A percentile compares a stretch with the other conserved stretches of the same genome.
Evolutionary conservation across 2,888 invertebrate species (phyloP).

Genomic region (Baronia brevicornis): DNA sequence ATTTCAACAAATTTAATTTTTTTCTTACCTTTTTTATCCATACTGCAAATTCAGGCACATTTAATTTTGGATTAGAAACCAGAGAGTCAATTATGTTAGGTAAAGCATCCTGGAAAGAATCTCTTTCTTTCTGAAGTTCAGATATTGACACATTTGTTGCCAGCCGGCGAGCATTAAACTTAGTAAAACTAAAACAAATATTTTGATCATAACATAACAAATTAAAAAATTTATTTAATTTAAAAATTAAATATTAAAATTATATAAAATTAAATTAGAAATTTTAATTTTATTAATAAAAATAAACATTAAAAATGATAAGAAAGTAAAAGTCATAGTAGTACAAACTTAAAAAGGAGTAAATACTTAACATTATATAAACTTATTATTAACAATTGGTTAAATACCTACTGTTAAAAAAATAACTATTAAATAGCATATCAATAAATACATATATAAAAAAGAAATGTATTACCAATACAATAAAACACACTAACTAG

Average conservation of each 20-base stretch:
- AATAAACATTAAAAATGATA: too few relatives aligned
- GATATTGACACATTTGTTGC: slow-evolving; percentile 43
- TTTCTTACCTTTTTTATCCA: slow-evolving; percentile 48
- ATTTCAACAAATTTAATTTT: background rate
- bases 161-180: slow-evolving; percentile 15
- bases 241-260: slow-evolving; percentile 2
- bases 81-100: slow-evolving; percentile 45
- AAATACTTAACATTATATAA: too few relatives aligned
- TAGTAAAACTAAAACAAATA: slow-evolving; percentile 9
- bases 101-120: slow-evolving; percentile 47
- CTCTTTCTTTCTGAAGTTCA: slow-evolving; percentile 42
- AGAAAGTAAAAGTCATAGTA: too few relatives aligned
- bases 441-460: too few relatives aligned
- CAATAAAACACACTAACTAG: too few relatives aligned
- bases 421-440: too few relatives aligned
- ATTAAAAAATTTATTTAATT: background rate
- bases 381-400: too few relatives aligned
- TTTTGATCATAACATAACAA: background rate
- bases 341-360: too few relatives aligned
- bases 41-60: slow-evolving; percentile 42
- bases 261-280: background rate
- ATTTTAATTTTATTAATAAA: background rate
- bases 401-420: too few relatives aligned
- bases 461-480: too few relatives aligned
- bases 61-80: slow-evolving; percentile 34